Evolutionary conservation across 2,888 invertebrate species (phyloP).

Genomic region (Dolichopus griseipennis): DNA sequence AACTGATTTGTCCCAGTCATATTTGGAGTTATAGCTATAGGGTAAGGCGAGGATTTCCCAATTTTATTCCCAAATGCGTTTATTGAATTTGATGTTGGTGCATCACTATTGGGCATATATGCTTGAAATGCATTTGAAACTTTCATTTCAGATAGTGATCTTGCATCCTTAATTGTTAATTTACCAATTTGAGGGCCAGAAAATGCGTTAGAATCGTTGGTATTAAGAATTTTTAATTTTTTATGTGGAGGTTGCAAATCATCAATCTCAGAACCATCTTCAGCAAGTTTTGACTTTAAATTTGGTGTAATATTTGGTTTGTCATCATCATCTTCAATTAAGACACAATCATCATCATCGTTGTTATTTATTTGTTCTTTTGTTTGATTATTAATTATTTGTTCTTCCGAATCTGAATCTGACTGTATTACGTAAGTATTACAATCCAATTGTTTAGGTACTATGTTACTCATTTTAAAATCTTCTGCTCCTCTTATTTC

Average conservation of each 20-base stretch:
- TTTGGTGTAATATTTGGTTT: slow-evolving; percentile 19
- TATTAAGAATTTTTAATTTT: slow-evolving; percentile 17
- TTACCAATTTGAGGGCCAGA: neutral
- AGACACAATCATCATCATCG: slow-evolving; percentile 17
- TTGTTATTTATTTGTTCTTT: slow-evolving; percentile 25
- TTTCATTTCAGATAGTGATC: slow-evolving; percentile 27
- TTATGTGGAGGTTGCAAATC: slow-evolving; percentile 19
- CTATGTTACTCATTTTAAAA: neutral
- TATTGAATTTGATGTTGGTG: slow-evolving; percentile 15
- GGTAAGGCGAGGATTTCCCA: slow-evolving; percentile 30
- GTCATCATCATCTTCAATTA: slow-evolving; percentile 19
- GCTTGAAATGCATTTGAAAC: neutral
- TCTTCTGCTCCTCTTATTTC: neutral
- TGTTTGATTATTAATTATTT: slow-evolving; percentile 25
- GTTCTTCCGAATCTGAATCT: slow-evolving; percentile 38
- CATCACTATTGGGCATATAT: slow-evolving; percentile 5
- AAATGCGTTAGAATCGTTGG: neutral
- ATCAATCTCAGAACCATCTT: slow-evolving; percentile 36
- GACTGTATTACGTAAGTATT: slow-evolving; percentile 42
- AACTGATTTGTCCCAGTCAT: slow-evolving; percentile 41
- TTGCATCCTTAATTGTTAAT: slow-evolving; percentile 41
- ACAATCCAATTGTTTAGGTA: neutral
- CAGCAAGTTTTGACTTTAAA: slow-evolving; percentile 29
- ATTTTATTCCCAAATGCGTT: slow-evolving; percentile 24
- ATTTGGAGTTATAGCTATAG: slow-evolving; percentile 43